Evolutionary conservation across 2,113 vertebrate genomes (phyloP).

Genomic region (Amazona vittata): DNA sequence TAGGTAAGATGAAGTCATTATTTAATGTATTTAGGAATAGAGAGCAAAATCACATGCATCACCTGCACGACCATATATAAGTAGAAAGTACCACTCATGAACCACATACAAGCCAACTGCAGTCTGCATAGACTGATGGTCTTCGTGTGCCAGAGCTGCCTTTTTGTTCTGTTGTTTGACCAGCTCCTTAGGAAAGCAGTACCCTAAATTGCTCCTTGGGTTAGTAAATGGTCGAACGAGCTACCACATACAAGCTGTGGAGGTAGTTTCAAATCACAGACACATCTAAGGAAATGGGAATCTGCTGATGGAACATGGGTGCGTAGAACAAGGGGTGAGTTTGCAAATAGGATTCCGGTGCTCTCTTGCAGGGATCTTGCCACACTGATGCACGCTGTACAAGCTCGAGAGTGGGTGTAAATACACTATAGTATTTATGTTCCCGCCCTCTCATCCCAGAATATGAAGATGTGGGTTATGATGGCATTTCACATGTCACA

Average conservation of each 20-base stretch:
- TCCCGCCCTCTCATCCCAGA: neutral
- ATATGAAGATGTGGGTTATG: neutral
- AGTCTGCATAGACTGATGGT: neutral
- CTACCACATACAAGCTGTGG: neutral
- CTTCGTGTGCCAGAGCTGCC: neutral
- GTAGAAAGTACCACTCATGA: rapidly evolving
- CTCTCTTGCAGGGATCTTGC: neutral
- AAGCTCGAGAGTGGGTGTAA: neutral
- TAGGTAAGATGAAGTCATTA: neutral
- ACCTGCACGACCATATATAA: neutral
- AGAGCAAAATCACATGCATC: neutral
- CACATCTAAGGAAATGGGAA: neutral
- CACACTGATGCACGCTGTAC: rapidly evolving
- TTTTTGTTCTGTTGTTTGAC: neutral
- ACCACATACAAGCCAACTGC: neutral
- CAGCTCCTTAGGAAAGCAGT: neutral
- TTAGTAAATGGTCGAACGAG: neutral
- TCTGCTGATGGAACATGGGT: neutral
- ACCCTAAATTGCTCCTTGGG: rapidly evolving
- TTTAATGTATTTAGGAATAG: neutral
- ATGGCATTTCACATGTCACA: neutral
- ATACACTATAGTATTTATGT: neutral
- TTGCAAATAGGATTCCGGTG: neutral
- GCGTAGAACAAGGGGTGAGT: neutral
- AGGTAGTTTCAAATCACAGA: neutral